Evolutionary conservation across 2,797 vertebrate species (phyloP).

Genomic region (Oreonectes daqikongensis): DNA sequence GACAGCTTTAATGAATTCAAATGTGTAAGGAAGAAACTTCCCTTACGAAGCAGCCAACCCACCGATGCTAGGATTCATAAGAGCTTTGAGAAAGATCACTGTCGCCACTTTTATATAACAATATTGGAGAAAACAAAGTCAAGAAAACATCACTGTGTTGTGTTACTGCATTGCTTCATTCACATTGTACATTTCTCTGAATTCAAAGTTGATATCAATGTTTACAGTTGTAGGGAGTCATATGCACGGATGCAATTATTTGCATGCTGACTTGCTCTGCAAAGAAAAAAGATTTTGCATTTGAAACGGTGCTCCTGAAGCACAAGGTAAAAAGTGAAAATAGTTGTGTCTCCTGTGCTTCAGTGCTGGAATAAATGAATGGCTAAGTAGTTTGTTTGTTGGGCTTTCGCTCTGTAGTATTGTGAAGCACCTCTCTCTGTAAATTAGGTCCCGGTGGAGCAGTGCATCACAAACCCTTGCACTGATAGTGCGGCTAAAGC

Average conservation of each 20-base stretch:
- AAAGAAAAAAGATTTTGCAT: slow-evolving; percentile 29
- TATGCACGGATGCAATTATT: slow-evolving; percentile 25
- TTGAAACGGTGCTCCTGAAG: slow-evolving; percentile 33
- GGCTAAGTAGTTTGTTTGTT: slow-evolving; percentile 53
- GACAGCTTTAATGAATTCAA: slow-evolving; percentile 29
- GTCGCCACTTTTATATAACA: neutral
- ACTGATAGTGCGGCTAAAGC: slow-evolving; percentile 36
- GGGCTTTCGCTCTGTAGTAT: slow-evolving; percentile 40
- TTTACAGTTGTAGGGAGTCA: slow-evolving; percentile 13
- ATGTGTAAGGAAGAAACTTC: slow-evolving; percentile 6
- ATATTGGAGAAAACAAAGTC: neutral
- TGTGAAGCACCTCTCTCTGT: slow-evolving; percentile 48
- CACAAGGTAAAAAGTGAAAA: slow-evolving; percentile 53
- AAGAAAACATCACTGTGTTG: neutral
- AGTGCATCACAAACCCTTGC: slow-evolving; percentile 37
- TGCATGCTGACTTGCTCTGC: slow-evolving; percentile 23
- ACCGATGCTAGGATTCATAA: neutral
- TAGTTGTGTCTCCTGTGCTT: slow-evolving; percentile 52
- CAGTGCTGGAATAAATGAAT: slow-evolving; percentile 50
- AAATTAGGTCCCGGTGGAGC: slow-evolving; percentile 51
- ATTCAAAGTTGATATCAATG: slow-evolving; percentile 32
- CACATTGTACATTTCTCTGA: neutral
- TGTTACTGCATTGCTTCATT: neutral
- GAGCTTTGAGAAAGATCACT: neutral
- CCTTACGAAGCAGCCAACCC: neutral